Evolutionary conservation across 1,140 invertebrate species (phyloP).

Genomic region (Drosophila jambulina): DNA sequence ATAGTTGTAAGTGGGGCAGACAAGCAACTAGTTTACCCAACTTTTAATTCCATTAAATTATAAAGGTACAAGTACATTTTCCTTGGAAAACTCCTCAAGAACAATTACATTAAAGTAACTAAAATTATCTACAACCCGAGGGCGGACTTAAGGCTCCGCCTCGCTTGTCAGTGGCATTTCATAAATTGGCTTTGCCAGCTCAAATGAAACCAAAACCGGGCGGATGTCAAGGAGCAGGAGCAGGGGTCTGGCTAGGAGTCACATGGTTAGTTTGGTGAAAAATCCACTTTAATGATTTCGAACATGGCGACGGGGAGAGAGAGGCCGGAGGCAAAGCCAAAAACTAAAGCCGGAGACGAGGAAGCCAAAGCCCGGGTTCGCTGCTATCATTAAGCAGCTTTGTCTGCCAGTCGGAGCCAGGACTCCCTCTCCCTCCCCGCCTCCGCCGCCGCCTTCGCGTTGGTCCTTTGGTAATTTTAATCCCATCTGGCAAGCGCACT

Average conservation of each 20-base stretch:
- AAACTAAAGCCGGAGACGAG: slow-evolving; percentile 39
- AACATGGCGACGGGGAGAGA: slow-evolving; percentile 14
- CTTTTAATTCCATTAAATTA: slow-evolving; percentile 15
- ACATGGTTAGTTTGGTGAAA: slow-evolving; percentile 42
- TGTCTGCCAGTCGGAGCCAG: slow-evolving; percentile 41
- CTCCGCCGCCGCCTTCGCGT: not conserved
- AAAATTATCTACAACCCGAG: slow-evolving; percentile 30
- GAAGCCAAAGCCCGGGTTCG: slow-evolving; percentile 21
- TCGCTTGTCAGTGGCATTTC: slow-evolving; percentile 35
- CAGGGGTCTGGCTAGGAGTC: not conserved
- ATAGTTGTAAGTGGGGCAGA: not conserved
- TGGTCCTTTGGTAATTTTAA: slow-evolving; percentile 65
- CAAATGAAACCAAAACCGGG: slow-evolving; percentile 26
- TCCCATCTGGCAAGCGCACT: slow-evolving; percentile 56
- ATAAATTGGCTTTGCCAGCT: slow-evolving; percentile 51
- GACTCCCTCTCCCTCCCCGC: not conserved
- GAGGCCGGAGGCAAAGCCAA: slow-evolving; percentile 32
- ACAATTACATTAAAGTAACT: slow-evolving; percentile 23
- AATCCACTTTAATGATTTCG: slow-evolving; percentile 55
- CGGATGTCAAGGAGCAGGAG: slow-evolving; percentile 7
- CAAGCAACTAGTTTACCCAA: not conserved
- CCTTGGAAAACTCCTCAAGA: not conserved
- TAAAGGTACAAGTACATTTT: not conserved
- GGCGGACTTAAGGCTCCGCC: not conserved
- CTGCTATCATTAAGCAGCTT: slow-evolving; percentile 63